Conservation (phyloP, 2,797 vertebrate species). For the Onychomys torridus region DNA sequence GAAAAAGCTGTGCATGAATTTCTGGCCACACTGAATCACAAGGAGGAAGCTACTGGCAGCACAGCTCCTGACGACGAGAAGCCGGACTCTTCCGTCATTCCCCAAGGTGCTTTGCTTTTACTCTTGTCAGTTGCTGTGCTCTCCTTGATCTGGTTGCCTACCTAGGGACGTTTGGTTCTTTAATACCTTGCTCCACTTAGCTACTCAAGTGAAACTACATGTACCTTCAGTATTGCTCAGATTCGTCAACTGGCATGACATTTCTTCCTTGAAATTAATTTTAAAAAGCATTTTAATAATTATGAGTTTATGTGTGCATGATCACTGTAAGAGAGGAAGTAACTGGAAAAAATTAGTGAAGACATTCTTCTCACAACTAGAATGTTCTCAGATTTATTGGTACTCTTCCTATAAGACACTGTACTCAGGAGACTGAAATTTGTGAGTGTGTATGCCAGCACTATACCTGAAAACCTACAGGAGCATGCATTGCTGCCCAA, state of each 20-base stretch:
- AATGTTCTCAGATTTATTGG: background rate
- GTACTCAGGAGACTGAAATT: background rate
- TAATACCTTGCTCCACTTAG: background rate
- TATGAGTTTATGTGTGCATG: background rate
- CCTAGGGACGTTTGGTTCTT: background rate
- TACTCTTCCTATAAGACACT: background rate
- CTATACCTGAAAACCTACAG: background rate
- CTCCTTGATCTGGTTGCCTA: background rate
- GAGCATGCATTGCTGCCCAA: background rate
- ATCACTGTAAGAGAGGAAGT: background rate
- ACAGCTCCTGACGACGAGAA: constrained; percentile 87
- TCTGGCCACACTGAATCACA: constrained; percentile 93
- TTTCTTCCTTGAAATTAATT: background rate
- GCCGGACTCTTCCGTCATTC: constrained; percentile 86
- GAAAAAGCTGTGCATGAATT: constrained; percentile 97
- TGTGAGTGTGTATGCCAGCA: background rate
- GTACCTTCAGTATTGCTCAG: constrained; percentile 24
- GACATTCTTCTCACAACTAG: background rate
- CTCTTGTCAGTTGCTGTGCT: background rate
- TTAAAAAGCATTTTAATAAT: constrained; percentile 9
- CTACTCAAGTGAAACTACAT: background rate
- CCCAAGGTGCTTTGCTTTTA: constrained; percentile 89
- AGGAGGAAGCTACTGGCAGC: constrained; percentile 88
- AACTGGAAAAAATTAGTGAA: constrained; percentile 37
- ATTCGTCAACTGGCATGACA: background rate